Evolutionary conservation across 2,888 invertebrate genomes (phyloP).

Genomic region (Bursaphelenchus okinawaensis): DNA sequence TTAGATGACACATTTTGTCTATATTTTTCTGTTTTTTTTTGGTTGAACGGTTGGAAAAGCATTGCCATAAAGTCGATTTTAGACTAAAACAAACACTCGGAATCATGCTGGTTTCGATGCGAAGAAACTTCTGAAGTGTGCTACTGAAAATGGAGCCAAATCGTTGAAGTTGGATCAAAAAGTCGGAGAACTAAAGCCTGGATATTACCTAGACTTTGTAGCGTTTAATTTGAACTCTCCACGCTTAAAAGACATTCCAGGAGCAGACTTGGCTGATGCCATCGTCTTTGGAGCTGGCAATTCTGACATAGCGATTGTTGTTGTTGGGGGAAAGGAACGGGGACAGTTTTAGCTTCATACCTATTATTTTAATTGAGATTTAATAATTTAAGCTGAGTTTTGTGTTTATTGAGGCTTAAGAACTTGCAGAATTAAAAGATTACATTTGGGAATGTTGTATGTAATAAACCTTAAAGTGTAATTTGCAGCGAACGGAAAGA

Average conservation of each 20-base stretch:
- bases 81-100: constrained; percentile 48
- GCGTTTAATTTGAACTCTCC: constrained; percentile 34
- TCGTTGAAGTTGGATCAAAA: constrained; percentile 33
- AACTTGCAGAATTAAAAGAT: no score
- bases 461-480: no score
- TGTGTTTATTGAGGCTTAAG: no score
- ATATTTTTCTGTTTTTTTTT: no score
- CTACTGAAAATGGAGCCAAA: constrained; percentile 47
- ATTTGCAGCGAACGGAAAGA: no score
- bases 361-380: no score
- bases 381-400: no score
- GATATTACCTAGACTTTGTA: constrained; percentile 46
- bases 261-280: constrained; percentile 34
- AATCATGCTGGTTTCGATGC: constrained; percentile 42
- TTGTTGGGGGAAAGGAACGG: constrained; percentile 33
- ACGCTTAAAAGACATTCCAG: constrained; percentile 16
- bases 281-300: constrained; percentile 49
- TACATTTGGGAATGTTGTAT: no score
- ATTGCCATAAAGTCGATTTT: constrained; percentile 1
- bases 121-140: constrained; percentile 36
- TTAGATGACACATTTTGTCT: no score
- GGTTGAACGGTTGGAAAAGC: no score
- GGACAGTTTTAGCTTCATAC: no score
- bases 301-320: constrained; percentile 42
- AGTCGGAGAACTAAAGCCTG: constrained; percentile 37